Percentiles rank a stretch among this genome's conserved stretches.
phyloP scores from a whole-genome alignment of 2,113 vertebrate genomes.

The Nibea albiflora region DNA sequence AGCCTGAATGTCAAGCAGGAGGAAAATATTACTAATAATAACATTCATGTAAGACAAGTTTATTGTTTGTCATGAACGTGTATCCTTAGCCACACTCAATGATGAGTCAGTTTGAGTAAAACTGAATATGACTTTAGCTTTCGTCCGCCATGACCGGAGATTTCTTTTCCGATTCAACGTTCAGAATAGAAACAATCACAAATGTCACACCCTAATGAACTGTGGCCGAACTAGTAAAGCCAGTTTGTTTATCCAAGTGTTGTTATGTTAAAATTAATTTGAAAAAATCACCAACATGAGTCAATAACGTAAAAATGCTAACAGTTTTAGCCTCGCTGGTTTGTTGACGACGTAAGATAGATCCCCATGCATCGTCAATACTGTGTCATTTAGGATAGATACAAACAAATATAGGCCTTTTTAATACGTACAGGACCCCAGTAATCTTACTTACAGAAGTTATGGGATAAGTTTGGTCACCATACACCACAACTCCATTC shows the following conservation, averaged over 20 bases:
- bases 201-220: background rate
- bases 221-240: background rate
- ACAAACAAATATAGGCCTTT: background rate
- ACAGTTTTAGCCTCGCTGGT: background rate
- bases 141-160: background rate
- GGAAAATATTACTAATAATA: background rate
- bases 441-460: background rate
- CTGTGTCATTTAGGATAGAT: too few relatives aligned
- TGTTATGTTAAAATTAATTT: background rate
- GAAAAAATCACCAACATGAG: background rate
- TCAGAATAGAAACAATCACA: background rate
- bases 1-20: background rate
- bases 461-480: accelerated
- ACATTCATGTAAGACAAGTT: background rate
- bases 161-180: background rate
- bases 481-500: constrained; percentile 1
- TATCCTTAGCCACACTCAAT: background rate
- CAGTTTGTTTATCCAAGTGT: background rate
- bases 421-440: background rate
- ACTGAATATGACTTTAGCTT: background rate
- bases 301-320: background rate
- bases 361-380: background rate
- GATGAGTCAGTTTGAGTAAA: background rate
- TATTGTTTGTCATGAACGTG: background rate
- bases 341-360: background rate